Conservation (phyloP, 2,888 invertebrate species). For the Phaedon cochleariae region DNA sequence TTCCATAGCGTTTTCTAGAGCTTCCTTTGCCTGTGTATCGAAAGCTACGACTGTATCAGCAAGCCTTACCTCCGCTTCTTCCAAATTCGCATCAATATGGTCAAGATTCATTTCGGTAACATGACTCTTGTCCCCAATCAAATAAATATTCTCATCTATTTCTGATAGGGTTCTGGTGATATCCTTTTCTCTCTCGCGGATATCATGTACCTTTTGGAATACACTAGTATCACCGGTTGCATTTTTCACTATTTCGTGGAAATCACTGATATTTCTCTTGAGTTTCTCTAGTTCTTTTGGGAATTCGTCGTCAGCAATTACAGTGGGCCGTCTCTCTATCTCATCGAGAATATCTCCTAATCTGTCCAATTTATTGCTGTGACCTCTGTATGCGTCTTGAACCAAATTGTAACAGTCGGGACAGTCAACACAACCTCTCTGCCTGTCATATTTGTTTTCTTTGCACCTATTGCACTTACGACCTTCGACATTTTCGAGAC, state of each 20-base stretch:
- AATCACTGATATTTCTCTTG: conserved; percentile 76
- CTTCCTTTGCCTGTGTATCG: conserved; percentile 84
- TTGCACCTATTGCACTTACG: conserved; percentile 94
- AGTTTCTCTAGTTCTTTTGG: conserved; percentile 83
- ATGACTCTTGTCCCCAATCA: conserved; percentile 48
- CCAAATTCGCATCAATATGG: conserved; percentile 38
- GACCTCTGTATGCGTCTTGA: conserved; percentile 82
- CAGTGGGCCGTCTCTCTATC: conserved; percentile 91
- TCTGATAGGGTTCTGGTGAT: conserved; percentile 66
- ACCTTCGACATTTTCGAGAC: conserved; percentile 91
- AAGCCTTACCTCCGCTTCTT: conserved; percentile 61
- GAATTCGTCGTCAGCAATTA: conserved; percentile 91
- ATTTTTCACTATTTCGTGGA: conserved; percentile 78
- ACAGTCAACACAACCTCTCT: conserved; percentile 89
- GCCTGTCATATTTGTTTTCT: conserved; percentile 94
- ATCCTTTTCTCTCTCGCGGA: conserved; percentile 74
- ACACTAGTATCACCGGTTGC: conserved; percentile 61
- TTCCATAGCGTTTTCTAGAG: conserved; percentile 80
- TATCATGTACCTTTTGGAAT: conserved; percentile 69
- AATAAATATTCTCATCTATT: conserved; percentile 61
- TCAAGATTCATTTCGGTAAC: conserved; percentile 32
- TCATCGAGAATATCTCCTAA: conserved; percentile 81
- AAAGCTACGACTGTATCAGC: conserved; percentile 66
- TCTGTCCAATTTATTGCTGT: conserved; percentile 76
- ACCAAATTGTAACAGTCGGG: conserved; percentile 96